Conservation (phyloP, 2,888 invertebrate genomes). For the Epistrophe eligans region DNA sequence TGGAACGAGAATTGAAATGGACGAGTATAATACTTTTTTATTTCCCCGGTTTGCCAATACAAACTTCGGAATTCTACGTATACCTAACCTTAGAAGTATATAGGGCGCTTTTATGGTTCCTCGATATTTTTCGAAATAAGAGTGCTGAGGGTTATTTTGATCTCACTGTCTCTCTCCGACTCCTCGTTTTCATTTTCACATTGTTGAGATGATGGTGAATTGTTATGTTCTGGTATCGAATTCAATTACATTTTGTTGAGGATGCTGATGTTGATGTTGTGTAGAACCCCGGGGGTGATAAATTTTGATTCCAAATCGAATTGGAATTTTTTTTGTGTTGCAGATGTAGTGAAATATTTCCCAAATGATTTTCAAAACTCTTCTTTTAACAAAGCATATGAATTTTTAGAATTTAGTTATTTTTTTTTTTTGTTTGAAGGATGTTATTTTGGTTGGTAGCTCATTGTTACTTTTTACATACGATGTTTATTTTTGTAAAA, state of each 20-base stretch:
- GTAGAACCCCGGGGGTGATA: constrained; percentile 25
- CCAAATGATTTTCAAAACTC: constrained; percentile 24
- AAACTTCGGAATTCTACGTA: background rate
- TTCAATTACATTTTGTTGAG: constrained; percentile 57
- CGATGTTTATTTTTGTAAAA: too few species aligned
- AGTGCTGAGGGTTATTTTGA: constrained; percentile 21
- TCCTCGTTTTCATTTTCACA: background rate
- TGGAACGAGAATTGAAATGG: constrained; percentile 61
- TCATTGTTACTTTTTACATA: too few species aligned
- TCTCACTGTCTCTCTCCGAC: background rate
- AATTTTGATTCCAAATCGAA: constrained; percentile 29
- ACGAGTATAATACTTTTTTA: constrained; percentile 10
- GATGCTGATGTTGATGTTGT: constrained; percentile 34
- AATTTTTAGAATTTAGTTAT: background rate
- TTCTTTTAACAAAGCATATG: background rate
- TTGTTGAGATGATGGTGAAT: constrained; percentile 34
- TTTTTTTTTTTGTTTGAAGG: too few species aligned
- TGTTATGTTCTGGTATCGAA: constrained; percentile 49
- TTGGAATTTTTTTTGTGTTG: constrained; percentile 15
- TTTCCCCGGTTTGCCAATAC: background rate
- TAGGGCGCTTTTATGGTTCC: constrained; percentile 4
- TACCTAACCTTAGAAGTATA: constrained; percentile 3
- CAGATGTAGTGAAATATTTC: constrained; percentile 40
- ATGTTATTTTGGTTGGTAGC: too few species aligned
- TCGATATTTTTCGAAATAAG: constrained; percentile 9